These are phyloP conservation scores for Zelleria hepariella DNA, from an alignment of 2,888 invertebrate genomes.

Conservation along the genomic window DNA sequence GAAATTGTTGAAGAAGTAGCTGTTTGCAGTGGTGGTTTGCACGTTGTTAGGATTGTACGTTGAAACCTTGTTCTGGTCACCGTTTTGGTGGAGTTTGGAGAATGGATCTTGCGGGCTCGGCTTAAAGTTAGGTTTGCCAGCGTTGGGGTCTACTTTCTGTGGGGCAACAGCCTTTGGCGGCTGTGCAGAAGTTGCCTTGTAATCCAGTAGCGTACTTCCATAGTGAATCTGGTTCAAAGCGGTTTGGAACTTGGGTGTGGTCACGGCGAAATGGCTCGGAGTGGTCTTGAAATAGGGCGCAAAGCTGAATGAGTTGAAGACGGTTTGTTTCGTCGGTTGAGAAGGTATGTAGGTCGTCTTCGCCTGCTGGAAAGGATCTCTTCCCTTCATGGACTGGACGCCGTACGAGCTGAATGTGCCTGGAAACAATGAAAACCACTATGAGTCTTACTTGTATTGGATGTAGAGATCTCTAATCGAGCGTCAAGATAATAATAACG, in stretches of 20 bases:
- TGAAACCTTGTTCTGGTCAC: slow-evolving; percentile 38
- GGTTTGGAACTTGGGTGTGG: slow-evolving; percentile 46
- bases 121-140: slow-evolving; percentile 46
- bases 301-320: slow-evolving; percentile 54
- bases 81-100: slow-evolving; percentile 35
- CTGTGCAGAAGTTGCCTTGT: slow-evolving; percentile 42
- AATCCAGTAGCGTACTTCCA: slow-evolving; percentile 46
- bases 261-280: slow-evolving; percentile 32
- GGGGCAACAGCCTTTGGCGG: slow-evolving; percentile 44
- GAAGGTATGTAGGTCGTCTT: slow-evolving; percentile 54
- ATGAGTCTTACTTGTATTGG: too few relatives aligned
- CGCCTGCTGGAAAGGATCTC: slow-evolving; percentile 55
- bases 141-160: slow-evolving; percentile 52
- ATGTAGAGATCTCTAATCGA: too few relatives aligned
- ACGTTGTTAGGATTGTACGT: slow-evolving; percentile 51
- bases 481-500: too few relatives aligned
- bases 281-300: slow-evolving; percentile 49
- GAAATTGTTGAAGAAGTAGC: slow-evolving; percentile 32
- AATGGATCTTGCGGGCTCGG: slow-evolving; percentile 65
- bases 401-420: slow-evolving; percentile 75
- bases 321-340: slow-evolving; percentile 52
- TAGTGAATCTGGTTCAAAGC: slow-evolving; percentile 47
- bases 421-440: slow-evolving; percentile 21
- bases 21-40: slow-evolving; percentile 37
- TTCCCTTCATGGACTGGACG: slow-evolving; percentile 68